Percentiles rank a stretch among this genome's conserved stretches.
Evolutionary conservation across 2,113 vertebrate genomes (phyloP).

Genomic region (Misgurnus mizolepis): DNA sequence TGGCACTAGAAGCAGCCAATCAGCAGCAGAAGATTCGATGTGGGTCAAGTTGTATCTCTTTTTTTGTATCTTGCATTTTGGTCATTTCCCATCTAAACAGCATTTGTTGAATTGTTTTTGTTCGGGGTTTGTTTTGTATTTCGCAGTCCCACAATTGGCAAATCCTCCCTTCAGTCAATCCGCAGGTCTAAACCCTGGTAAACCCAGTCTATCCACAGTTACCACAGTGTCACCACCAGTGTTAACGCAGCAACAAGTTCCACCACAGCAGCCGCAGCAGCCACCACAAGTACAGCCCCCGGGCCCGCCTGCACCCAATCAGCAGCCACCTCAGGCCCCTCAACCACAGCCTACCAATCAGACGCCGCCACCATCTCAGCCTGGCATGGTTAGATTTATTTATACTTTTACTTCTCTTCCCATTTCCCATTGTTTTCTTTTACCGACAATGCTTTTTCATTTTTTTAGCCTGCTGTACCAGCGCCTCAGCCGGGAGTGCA

Average conservation of each 20-base stretch:
- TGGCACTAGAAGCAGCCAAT: slow-evolving; percentile 82
- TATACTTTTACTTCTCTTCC: background rate
- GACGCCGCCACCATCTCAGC: slow-evolving; percentile 58
- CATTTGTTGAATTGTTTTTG: background rate
- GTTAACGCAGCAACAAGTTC: slow-evolving; percentile 69
- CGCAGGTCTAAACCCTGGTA: slow-evolving; percentile 73
- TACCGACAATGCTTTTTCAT: background rate
- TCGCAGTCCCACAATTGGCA: slow-evolving; percentile 65
- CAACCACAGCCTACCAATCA: slow-evolving; percentile 68
- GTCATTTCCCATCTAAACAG: background rate
- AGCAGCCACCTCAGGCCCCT: slow-evolving; percentile 64
- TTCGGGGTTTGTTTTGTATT: background rate
- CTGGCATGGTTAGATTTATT: slow-evolving; percentile 67
- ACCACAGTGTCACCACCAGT: slow-evolving; percentile 74
- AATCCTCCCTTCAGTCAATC: slow-evolving; percentile 27
- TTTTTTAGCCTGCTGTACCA: slow-evolving; percentile 62
- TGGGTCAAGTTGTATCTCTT: slow-evolving; percentile 68
- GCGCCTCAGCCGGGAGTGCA: slow-evolving; percentile 62
- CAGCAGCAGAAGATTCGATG: slow-evolving; percentile 86
- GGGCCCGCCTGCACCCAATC: slow-evolving; percentile 65
- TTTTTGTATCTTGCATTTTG: background rate
- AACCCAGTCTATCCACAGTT: slow-evolving; percentile 81
- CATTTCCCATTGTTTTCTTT: background rate
- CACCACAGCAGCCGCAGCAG: slow-evolving; percentile 59
- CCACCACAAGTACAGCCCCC: slow-evolving; percentile 62